These are phyloP conservation scores for Coregonus ussuriensis DNA, from an alignment of 2,797 vertebrate species.

Conservation along the genomic window DNA sequence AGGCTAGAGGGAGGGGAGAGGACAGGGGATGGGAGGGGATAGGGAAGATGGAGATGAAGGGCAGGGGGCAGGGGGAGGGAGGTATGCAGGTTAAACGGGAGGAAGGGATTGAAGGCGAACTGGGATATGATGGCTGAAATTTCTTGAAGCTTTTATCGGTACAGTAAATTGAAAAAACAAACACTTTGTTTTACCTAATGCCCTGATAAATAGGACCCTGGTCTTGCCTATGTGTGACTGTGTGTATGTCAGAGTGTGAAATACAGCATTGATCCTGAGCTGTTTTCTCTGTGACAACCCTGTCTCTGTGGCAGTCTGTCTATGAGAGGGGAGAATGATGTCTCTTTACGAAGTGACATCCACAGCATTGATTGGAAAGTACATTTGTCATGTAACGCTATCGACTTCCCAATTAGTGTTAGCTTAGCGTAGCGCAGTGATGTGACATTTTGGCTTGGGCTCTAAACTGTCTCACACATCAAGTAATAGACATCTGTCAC, in stretches of 20 bases:
- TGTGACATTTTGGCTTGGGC: neutral
- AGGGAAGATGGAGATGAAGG: too few species aligned
- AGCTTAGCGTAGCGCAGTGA: neutral
- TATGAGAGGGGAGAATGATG: neutral
- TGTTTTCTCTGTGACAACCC: neutral
- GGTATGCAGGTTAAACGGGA: too few species aligned
- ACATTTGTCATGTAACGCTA: neutral
- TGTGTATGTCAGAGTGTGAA: neutral
- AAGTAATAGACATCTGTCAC: neutral
- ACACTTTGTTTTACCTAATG: too few species aligned
- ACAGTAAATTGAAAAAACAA: too few species aligned
- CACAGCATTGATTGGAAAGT: slow-evolving; percentile 21
- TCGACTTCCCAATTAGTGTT: neutral
- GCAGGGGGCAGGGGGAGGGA: too few species aligned
- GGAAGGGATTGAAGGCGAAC: too few species aligned
- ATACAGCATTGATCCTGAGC: neutral
- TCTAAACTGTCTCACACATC: neutral
- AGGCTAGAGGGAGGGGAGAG: neutral
- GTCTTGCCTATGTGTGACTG: too few species aligned
- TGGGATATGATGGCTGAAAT: too few species aligned
- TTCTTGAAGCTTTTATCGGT: too few species aligned
- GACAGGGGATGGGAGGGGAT: neutral
- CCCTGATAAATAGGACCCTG: too few species aligned
- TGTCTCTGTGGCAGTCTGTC: neutral
- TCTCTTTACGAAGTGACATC: neutral